Evolutionary conservation across 2,113 vertebrate genomes (phyloP).

Genomic region (Etheostoma cragini): DNA sequence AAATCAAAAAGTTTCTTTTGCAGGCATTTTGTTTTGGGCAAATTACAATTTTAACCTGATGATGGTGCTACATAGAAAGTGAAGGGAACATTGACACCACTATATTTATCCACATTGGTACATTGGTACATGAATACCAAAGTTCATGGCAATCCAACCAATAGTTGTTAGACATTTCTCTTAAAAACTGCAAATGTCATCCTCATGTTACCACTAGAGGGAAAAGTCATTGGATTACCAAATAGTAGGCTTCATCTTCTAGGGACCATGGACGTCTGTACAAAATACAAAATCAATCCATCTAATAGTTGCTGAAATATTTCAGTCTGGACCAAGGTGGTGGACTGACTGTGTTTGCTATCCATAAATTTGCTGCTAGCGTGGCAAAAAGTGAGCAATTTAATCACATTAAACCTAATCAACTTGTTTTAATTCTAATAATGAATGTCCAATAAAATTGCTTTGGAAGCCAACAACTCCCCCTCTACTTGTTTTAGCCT

Average conservation of each 20-base stretch:
- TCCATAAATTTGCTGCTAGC: not conserved
- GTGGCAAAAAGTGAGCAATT: conserved; percentile 2
- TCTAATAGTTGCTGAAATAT: not conserved
- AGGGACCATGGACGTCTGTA: not conserved
- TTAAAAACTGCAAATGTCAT: not conserved
- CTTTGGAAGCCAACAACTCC: conserved; percentile 16
- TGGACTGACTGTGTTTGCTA: not conserved
- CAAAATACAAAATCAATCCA: not conserved
- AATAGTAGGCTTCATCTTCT: not conserved
- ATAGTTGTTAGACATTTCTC: not conserved
- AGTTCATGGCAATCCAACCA: not conserved
- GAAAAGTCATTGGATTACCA: not conserved
- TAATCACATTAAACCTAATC: conserved; percentile 40
- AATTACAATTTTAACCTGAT: not conserved
- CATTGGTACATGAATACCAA: not conserved
- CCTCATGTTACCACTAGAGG: not conserved
- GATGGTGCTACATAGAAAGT: not conserved
- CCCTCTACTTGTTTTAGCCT: conserved; percentile 33
- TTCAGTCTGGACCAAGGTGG: not conserved
- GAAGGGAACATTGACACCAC: not conserved
- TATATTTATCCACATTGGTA: not conserved
- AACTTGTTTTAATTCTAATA: conserved; percentile 31
- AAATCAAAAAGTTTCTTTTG: not conserved
- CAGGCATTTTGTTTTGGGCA: not conserved
- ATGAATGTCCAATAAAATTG: conserved; percentile 11